phyloP scores from a whole-genome alignment of 2,113 vertebrate genomes.

The Todiramphus saurophagus region DNA sequence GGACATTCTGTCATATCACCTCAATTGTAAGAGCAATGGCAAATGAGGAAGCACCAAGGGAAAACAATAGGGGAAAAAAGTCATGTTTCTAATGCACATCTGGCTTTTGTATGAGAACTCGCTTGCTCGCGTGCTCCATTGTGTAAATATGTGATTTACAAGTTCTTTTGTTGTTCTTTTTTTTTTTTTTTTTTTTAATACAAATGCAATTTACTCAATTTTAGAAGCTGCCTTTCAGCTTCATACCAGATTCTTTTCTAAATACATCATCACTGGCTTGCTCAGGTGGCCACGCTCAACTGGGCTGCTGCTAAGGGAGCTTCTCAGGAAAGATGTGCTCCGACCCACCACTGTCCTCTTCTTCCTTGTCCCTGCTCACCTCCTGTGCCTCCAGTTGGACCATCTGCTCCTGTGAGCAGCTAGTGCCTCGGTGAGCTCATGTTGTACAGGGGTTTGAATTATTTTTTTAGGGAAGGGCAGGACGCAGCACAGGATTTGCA shows the following conservation, averaged over 20 bases:
- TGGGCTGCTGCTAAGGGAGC: background rate
- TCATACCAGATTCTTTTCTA: background rate
- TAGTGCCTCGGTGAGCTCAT: fast-evolving
- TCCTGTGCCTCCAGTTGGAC: fast-evolving
- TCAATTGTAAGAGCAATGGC: too few species aligned
- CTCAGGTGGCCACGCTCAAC: background rate
- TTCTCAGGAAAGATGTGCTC: background rate
- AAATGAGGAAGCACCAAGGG: too few species aligned
- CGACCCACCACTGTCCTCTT: background rate
- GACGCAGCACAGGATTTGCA: background rate
- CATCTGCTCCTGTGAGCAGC: background rate
- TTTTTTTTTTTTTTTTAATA: background rate
- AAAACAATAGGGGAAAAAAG: too few species aligned
- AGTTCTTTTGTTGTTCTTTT: background rate
- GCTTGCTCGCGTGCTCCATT: background rate
- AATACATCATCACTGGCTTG: background rate
- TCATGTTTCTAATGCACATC: slow-evolving; percentile 21
- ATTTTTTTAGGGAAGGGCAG: background rate
- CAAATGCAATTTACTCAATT: background rate
- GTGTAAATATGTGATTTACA: slow-evolving; percentile 14
- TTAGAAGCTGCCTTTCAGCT: background rate
- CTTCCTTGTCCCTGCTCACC: background rate
- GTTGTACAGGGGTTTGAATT: background rate
- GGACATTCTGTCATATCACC: too few species aligned
- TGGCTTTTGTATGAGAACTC: background rate